Evolutionary conservation across 2,113 vertebrate species (phyloP), one percentile per base, ranked within the genome.

Genomic region (Pterocles gutturalis): DNA sequence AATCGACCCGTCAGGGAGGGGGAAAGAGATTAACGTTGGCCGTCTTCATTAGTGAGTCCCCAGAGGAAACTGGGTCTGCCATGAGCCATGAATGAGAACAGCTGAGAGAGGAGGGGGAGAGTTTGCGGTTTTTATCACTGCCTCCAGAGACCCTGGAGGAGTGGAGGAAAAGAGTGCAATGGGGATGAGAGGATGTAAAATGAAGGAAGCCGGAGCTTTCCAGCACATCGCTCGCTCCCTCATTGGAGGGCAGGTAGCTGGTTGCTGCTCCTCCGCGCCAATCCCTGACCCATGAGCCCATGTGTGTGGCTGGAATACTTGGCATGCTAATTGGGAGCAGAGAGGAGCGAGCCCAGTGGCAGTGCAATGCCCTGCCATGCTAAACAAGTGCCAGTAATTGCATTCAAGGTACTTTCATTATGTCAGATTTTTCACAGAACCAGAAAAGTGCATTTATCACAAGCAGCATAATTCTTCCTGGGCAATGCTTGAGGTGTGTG

Each of bases 1-100:
- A 98, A 98, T 98, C 98, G 98, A 98, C 98, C 98, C 98, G 97
- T 98, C 98, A 95, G 98, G 97, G 97, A 97, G 98, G 98, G 97
- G 98, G 98, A 94, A 97, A 98, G 98, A 98, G 98, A 98, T 98
- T 98, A 98, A 98, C 98, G 98, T 98, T 97, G 97, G 98, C 98
- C 98, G 98, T 98, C 98, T 98, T 98, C 98, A 98, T 98, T 98
- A 98, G 98, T 92, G 96, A 95, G 96, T 98, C 98, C 98, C 98
- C 94, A 89, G 96, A 97, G 98, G 98, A 98, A 98, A 96, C 48
- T 76, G 95, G 90, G 94, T 96, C 98, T 98, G 98, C 98, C 97
- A 96, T 96, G 95, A 97, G 95, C 96, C 62, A 91, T 97, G 97
- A 98, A 97, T 97, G 97, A 98, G 98, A 96, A 97, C 94, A 97